A percentile compares a stretch with the other conserved stretches of the same genome.
These are phyloP conservation scores for Gallirallus australis DNA, from an alignment of 2,797 vertebrate species.

Conservation along the genomic window DNA sequence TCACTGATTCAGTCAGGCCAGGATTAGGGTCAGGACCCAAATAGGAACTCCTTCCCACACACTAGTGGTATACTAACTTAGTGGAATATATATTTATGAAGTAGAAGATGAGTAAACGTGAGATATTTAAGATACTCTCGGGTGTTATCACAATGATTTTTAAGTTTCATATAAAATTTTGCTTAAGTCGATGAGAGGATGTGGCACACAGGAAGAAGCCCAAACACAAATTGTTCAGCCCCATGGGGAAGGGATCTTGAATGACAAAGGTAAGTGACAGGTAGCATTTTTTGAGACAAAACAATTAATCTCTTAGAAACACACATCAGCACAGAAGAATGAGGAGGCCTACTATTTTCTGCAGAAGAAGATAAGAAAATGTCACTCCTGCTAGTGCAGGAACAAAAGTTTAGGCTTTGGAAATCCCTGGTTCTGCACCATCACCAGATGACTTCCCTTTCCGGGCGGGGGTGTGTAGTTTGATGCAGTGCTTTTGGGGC, in stretches of 20 bases:
- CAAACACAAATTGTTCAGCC: neutral
- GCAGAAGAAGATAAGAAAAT: neutral
- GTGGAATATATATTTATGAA: neutral
- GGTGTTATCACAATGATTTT: neutral
- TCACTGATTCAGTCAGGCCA: neutral
- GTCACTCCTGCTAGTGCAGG: neutral
- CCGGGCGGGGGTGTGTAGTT: neutral
- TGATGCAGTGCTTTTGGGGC: neutral
- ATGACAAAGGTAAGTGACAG: neutral
- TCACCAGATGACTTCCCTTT: fast-evolving
- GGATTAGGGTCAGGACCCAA: neutral
- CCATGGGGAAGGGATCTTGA: neutral
- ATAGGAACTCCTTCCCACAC: neutral
- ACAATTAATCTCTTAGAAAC: neutral
- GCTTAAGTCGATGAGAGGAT: neutral
- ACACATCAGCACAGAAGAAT: neutral
- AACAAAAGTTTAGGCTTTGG: neutral
- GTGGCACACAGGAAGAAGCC: neutral
- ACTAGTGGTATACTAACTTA: neutral
- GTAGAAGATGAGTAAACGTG: neutral
- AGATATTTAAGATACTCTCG: neutral
- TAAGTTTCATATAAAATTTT: neutral
- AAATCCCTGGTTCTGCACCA: neutral
- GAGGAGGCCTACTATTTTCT: neutral
- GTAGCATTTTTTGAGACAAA: neutral